Conservation (phyloP, 2,888 invertebrate species). For the Phaonia tiefii region DNA sequence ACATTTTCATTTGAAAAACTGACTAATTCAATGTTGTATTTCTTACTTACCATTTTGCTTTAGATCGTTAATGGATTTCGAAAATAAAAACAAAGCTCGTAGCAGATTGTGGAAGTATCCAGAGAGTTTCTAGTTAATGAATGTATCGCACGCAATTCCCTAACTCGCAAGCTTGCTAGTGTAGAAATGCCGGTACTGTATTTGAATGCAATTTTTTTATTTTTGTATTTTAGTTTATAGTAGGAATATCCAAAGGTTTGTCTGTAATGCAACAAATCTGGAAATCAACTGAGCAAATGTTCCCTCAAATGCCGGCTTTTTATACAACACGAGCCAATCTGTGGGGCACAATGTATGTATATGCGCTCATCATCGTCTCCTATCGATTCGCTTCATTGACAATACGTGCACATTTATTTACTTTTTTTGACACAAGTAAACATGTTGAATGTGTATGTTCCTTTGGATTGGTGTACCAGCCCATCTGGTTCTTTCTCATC, state of each 20-base stretch:
- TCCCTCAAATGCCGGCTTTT: conserved; percentile 64
- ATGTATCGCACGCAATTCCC: conserved; percentile 51
- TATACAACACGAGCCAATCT: conserved; percentile 66
- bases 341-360: background rate
- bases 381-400: too few relatives aligned
- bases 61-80: conserved; percentile 31
- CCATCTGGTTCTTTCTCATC: too few relatives aligned
- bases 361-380: background rate
- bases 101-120: background rate
- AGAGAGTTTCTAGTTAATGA: conserved; percentile 18
- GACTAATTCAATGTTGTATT: too few relatives aligned
- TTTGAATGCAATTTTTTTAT: background rate
- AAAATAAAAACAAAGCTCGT: conserved; percentile 6
- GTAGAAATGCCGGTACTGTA: background rate
- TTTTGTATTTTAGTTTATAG: background rate
- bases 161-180: background rate
- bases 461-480: too few relatives aligned
- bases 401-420: too few relatives aligned
- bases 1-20: too few relatives aligned
- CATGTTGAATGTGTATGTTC: too few relatives aligned
- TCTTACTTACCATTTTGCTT: conserved; percentile 68
- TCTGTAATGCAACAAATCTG: conserved; percentile 80
- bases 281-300: conserved; percentile 75
- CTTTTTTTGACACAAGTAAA: too few relatives aligned
- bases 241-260: conserved; percentile 72